Conservation (phyloP, 2,113 vertebrate species). For the Hydrolagus affinis region DNA sequence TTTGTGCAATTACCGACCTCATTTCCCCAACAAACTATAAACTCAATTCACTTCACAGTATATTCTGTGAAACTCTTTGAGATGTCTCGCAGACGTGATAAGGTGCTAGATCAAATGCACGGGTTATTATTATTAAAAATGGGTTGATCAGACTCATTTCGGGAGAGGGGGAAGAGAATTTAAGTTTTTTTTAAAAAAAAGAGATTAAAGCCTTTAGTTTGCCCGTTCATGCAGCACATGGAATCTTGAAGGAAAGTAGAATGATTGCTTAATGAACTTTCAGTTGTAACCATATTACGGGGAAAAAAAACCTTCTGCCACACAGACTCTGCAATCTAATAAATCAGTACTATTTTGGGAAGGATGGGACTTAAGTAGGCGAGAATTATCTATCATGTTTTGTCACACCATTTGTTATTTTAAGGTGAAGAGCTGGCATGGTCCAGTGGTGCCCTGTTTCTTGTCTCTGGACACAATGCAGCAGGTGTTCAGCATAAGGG, state of each 20-base stretch:
- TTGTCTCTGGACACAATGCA: background rate
- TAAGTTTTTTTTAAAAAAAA: background rate
- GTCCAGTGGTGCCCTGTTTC: background rate
- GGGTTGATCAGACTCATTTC: too few relatives aligned
- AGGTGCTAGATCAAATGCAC: too few relatives aligned
- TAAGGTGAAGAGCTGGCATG: conserved; percentile 10
- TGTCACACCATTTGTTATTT: conserved; percentile 30
- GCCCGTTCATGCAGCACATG: background rate
- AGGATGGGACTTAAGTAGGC: background rate
- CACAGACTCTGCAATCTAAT: background rate
- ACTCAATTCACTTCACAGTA: too few relatives aligned
- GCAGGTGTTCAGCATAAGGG: conserved; percentile 3
- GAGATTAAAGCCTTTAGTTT: background rate
- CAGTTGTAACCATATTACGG: background rate
- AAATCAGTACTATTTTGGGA: conserved; percentile 24
- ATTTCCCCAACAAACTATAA: too few relatives aligned
- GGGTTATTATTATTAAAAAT: too few relatives aligned
- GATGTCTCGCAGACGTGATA: too few relatives aligned
- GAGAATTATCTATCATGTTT: conserved; percentile 24
- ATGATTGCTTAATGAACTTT: background rate
- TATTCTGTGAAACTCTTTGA: too few relatives aligned
- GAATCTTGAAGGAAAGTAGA: background rate
- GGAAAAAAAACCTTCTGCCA: background rate
- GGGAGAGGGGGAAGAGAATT: too few relatives aligned
- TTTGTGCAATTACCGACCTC: too few relatives aligned